Conservation (phyloP, 2,888 invertebrate genomes). For the Monopis laevigella region DNA sequence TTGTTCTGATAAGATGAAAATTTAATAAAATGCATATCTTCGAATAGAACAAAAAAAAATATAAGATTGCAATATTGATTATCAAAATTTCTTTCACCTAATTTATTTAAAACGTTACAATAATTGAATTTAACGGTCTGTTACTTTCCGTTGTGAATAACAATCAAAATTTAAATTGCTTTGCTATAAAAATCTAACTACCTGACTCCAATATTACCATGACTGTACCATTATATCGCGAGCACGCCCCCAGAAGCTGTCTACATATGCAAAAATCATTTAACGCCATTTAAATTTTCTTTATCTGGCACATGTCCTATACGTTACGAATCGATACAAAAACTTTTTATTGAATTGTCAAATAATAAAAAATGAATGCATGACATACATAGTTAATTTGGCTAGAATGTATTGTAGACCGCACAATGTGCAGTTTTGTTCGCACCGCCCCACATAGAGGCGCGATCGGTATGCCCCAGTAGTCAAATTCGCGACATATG, state of each 20-base stretch:
- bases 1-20: too few relatives aligned
- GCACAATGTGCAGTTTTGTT: conserved; percentile 34
- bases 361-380: conserved; percentile 57
- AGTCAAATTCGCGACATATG: conserved; percentile 18
- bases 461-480: conserved; percentile 55
- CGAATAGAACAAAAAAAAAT: too few relatives aligned
- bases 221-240: neutral
- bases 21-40: too few relatives aligned
- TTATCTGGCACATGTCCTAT: conserved; percentile 47
- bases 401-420: conserved; percentile 56
- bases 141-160: conserved; percentile 42
- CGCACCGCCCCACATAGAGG: conserved; percentile 24
- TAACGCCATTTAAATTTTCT: conserved; percentile 55
- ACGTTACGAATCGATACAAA: conserved; percentile 53
- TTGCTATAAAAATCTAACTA: conserved; percentile 35
- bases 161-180: conserved; percentile 46
- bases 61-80: too few relatives aligned
- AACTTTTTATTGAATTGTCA: conserved; percentile 41
- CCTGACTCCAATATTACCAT: conserved; percentile 19
- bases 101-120: conserved; percentile 12
- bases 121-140: conserved; percentile 49
- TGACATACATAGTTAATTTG: conserved; percentile 50
- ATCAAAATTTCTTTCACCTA: neutral
- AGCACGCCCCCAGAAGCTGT: conserved; percentile 14
- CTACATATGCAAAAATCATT: conserved; percentile 65